These are phyloP conservation scores for Ectobius pallidus DNA, from an alignment of 2,888 invertebrate species.

Conservation along the genomic window DNA sequence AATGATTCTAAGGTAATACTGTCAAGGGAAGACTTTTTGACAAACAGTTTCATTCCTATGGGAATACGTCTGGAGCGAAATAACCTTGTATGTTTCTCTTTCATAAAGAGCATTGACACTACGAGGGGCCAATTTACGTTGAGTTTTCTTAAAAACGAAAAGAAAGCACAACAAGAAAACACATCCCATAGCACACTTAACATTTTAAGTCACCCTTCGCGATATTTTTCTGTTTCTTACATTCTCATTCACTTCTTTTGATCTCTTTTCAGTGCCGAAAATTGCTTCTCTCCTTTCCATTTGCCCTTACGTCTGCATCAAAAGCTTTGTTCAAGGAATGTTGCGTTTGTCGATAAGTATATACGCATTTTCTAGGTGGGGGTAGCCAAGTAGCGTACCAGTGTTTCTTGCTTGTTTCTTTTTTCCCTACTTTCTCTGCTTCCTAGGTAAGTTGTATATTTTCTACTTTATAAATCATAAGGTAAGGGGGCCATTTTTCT, in stretches of 20 bases:
- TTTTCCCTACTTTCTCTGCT: background rate
- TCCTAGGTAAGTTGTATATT: conserved; percentile 16
- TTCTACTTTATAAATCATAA: conserved; percentile 26
- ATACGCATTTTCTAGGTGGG: background rate
- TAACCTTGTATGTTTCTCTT: too few species aligned
- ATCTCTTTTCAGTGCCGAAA: conserved; percentile 11
- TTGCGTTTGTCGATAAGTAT: conserved; percentile 21
- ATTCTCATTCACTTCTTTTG: conserved; percentile 20
- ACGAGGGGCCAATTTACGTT: background rate
- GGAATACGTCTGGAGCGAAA: too few species aligned
- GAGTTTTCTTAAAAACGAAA: background rate
- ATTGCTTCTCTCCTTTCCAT: conserved; percentile 26
- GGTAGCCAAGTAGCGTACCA: background rate
- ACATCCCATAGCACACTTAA: too few species aligned
- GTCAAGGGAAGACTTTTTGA: too few species aligned
- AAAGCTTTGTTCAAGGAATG: conserved; percentile 27
- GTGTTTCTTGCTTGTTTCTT: background rate
- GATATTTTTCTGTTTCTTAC: background rate
- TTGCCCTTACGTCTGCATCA: conserved; percentile 13
- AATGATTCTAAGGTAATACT: too few species aligned
- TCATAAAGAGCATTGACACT: too few species aligned
- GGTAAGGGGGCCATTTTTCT: conserved; percentile 14
- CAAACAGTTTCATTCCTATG: too few species aligned
- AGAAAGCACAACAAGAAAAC: background rate
- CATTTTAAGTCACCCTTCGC: background rate